phyloP scores from a whole-genome alignment of 2,888 invertebrate species.

The Acrobasis repandana region DNA sequence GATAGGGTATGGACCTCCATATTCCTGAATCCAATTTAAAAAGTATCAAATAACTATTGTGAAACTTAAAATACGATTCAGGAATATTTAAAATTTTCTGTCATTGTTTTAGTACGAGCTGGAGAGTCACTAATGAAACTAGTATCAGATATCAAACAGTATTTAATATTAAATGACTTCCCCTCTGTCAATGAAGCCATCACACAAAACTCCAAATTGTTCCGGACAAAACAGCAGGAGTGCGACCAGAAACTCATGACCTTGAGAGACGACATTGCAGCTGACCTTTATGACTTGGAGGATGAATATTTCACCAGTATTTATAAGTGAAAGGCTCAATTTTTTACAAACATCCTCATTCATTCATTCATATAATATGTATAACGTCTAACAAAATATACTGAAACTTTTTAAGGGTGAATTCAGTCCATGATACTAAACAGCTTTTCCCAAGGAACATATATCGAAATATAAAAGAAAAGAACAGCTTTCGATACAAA shows the following conservation, averaged over 20 bases:
- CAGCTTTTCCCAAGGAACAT: no score
- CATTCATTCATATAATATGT: no score
- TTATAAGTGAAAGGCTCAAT: constrained; percentile 82
- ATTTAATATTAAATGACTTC: constrained; percentile 98
- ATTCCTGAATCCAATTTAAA: no score
- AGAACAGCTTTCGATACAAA: no score
- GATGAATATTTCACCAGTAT: constrained; percentile 96
- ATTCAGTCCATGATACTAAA: no score
- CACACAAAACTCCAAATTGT: constrained; percentile 94
- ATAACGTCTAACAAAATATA: no score
- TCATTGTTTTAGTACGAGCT: constrained; percentile 88
- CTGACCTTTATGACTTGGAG: constrained; percentile 95
- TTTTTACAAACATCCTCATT: neutral
- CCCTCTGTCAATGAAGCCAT: constrained; percentile 99
- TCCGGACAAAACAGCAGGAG: constrained; percentile 94
- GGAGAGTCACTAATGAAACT: constrained; percentile 98
- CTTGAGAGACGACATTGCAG: constrained; percentile 96
- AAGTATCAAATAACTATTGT: no score
- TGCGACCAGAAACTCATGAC: constrained; percentile 97
- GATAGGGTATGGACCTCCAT: no score
- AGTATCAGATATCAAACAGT: constrained; percentile 98
- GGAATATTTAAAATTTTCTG: no score
- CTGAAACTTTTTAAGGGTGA: no score
- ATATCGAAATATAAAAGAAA: no score
- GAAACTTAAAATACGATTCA: no score